Conservation (phyloP, 2,888 invertebrate species). For the Eristalinus sepulchralis region DNA sequence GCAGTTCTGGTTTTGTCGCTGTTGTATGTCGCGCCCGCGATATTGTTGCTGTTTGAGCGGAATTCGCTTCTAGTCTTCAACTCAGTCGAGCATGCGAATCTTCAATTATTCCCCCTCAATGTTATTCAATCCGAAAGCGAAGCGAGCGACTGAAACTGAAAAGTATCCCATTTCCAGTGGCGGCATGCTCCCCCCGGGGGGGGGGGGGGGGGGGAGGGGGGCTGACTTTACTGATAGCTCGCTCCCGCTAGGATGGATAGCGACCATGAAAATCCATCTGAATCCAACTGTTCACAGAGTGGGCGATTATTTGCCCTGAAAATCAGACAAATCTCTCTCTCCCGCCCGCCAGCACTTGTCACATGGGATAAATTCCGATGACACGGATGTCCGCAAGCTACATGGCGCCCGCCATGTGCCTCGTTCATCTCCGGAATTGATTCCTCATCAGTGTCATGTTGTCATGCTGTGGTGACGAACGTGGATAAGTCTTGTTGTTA, state of each 20-base stretch:
- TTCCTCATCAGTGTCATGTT: background rate
- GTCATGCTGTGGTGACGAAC: background rate
- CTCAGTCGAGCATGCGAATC: slow-evolving; percentile 22
- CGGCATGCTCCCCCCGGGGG: background rate
- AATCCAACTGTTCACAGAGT: too few species aligned
- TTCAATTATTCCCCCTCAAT: slow-evolving; percentile 16
- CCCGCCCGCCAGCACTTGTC: background rate
- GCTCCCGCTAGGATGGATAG: too few species aligned
- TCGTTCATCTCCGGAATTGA: background rate
- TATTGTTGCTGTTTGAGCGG: slow-evolving; percentile 27
- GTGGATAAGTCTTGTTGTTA: background rate
- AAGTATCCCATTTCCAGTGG: background rate
- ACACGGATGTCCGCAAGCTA: background rate
- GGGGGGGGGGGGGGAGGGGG: too few species aligned
- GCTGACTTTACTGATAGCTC: too few species aligned
- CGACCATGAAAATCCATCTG: too few species aligned
- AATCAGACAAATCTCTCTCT: too few species aligned
- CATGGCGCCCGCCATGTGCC: background rate
- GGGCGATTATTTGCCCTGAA: too few species aligned
- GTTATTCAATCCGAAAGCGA: slow-evolving; percentile 17
- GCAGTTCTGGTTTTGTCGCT: background rate
- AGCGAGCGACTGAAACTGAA: background rate
- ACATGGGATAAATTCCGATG: background rate
- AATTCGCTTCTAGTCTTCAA: slow-evolving; percentile 37
- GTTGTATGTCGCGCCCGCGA: background rate